Conservation (phyloP, 2,113 vertebrate genomes). For the Ptyas mucosa region DNA sequence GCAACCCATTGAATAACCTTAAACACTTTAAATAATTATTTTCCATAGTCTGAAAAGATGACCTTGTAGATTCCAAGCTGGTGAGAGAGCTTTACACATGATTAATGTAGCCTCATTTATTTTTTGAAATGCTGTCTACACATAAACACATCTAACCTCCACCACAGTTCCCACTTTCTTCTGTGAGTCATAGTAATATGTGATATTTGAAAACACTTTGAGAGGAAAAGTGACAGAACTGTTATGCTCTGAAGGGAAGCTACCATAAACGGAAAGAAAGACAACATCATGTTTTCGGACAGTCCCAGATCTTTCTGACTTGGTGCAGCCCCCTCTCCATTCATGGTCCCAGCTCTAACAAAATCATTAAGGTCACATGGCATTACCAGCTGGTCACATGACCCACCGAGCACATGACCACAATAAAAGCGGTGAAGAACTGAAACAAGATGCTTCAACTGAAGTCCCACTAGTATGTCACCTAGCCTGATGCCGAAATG, state of each 20-base stretch:
- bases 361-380: background rate
- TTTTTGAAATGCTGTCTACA: background rate
- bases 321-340: background rate
- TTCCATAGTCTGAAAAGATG: background rate
- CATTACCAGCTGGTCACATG: background rate
- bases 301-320: background rate
- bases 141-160: background rate
- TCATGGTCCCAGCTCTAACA: background rate
- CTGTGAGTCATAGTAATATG: background rate
- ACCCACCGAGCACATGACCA: background rate
- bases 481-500: background rate
- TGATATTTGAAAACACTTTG: background rate
- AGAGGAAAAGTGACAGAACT: background rate
- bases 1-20: slow-evolving; percentile 19
- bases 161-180: background rate
- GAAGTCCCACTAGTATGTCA: background rate
- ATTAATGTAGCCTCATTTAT: background rate
- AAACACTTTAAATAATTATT: background rate
- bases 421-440: background rate
- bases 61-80: background rate
- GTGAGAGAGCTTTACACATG: background rate
- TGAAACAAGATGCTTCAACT: background rate
- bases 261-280: background rate
- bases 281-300: background rate
- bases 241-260: background rate